phyloP scores from a whole-genome alignment of 2,888 invertebrate genomes.

The Pachliopta kotzebuea region DNA sequence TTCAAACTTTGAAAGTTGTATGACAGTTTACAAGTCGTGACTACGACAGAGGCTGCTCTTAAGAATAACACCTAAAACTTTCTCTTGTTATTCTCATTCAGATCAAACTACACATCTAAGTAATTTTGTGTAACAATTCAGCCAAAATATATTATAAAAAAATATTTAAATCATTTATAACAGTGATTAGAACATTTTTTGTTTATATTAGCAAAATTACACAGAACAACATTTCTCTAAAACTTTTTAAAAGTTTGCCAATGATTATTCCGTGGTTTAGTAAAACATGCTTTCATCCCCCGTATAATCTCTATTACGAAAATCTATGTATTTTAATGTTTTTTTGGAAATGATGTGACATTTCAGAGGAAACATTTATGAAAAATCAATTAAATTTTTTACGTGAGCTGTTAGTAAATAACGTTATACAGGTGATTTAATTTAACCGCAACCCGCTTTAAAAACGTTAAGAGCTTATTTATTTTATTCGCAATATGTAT shows the following conservation, averaged over 20 bases:
- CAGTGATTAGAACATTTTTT: too few species aligned
- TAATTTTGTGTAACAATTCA: neutral
- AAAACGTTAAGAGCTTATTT: neutral
- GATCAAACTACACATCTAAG: neutral
- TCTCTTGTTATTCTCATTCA: neutral
- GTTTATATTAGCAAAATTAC: too few species aligned
- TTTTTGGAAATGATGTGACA: too few species aligned
- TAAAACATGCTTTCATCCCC: too few species aligned
- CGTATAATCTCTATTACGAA: too few species aligned
- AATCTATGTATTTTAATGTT: too few species aligned
- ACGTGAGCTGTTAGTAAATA: neutral
- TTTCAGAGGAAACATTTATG: too few species aligned
- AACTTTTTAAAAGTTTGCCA: too few species aligned
- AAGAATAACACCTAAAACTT: constrained; percentile 12
- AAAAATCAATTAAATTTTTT: neutral
- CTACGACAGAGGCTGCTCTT: constrained; percentile 10
- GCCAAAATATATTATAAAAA: neutral
- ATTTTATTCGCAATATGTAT: neutral
- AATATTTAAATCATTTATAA: too few species aligned
- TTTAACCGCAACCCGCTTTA: neutral
- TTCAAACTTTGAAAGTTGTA: constrained; percentile 7
- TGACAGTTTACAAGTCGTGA: constrained; percentile 16
- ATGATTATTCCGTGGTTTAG: too few species aligned
- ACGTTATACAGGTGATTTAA: neutral
- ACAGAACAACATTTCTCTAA: too few species aligned